phyloP scores from a whole-genome alignment of 1,140 invertebrate species.

The Drosophila simulans region DNA sequence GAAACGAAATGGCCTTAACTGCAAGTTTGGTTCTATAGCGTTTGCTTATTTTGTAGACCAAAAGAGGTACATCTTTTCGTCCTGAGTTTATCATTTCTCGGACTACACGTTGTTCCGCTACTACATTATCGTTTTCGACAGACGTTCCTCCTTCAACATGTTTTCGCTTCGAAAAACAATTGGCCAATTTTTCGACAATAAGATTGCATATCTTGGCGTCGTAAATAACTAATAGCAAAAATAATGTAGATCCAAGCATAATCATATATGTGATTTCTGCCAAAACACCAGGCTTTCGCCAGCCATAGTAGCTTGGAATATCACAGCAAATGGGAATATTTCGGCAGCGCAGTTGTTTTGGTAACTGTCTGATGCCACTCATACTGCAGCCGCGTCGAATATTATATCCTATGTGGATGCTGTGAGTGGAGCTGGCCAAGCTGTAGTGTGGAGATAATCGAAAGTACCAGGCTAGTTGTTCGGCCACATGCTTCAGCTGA shows the following conservation, averaged over 20 bases:
- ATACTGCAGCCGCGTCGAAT: constrained; percentile 17
- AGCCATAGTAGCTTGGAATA: constrained; percentile 49
- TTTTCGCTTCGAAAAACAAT: background rate
- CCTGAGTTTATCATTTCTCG: constrained; percentile 22
- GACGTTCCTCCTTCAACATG: background rate
- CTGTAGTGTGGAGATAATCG: constrained; percentile 89
- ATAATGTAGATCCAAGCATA: constrained; percentile 2
- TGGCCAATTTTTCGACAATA: fast-evolving
- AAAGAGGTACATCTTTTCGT: constrained; percentile 66
- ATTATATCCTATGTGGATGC: constrained; percentile 13
- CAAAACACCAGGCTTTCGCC: constrained; percentile 52
- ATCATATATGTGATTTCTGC: constrained; percentile 40
- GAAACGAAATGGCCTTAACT: constrained; percentile 89
- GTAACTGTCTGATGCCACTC: background rate
- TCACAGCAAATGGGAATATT: constrained; percentile 59
- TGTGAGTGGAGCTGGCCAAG: constrained; percentile 84
- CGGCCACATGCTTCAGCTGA: constrained; percentile 86
- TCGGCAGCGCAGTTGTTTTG: background rate
- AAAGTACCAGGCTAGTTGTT: constrained; percentile 87
- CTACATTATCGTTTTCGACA: background rate
- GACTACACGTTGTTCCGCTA: constrained; percentile 71
- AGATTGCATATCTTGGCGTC: constrained; percentile 24
- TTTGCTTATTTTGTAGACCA: constrained; percentile 87
- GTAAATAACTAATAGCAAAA: constrained; percentile 32
- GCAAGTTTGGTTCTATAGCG: constrained; percentile 87